These are phyloP conservation scores for Phyllotis vaccarum DNA, from an alignment of 2,797 vertebrate species.

Conservation along the genomic window DNA sequence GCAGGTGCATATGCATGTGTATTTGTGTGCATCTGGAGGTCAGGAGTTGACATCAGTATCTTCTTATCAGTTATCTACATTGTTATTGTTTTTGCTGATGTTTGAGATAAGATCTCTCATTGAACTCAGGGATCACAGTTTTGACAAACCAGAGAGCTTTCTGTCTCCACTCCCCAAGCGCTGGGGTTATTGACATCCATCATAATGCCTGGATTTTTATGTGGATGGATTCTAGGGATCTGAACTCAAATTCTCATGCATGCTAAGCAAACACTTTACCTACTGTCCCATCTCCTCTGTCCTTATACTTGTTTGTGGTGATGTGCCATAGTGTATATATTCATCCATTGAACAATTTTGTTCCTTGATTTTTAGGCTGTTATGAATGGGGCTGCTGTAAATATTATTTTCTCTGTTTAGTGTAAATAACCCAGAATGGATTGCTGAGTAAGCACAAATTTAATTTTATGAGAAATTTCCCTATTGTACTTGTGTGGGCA, in stretches of 20 bases:
- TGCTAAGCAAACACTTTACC: not conserved
- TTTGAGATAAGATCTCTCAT: not conserved
- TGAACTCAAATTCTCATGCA: not conserved
- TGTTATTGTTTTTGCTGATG: not conserved
- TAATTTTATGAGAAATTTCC: not conserved
- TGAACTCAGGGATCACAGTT: not conserved
- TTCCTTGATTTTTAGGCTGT: not conserved
- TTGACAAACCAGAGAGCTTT: not conserved
- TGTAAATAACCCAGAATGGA: not conserved
- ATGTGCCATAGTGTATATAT: not conserved
- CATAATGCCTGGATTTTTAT: not conserved
- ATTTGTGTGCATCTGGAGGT: not conserved
- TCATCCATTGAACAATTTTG: not conserved
- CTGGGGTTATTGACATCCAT: not conserved
- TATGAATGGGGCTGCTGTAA: not conserved
- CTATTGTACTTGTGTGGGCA: not conserved
- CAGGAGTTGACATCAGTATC: not conserved
- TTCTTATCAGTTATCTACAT: not conserved
- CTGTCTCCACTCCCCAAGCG: too few species aligned
- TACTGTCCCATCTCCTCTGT: not conserved
- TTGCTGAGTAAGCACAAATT: not conserved
- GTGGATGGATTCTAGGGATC: too few species aligned
- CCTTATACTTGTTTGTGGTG: not conserved
- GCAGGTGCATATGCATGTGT: not conserved
- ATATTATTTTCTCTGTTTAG: not conserved